Evolutionary conservation across 1,140 invertebrate genomes (phyloP), one percentile per base, ranked within the genome.

Genomic region (Argopecten irradians): DNA sequence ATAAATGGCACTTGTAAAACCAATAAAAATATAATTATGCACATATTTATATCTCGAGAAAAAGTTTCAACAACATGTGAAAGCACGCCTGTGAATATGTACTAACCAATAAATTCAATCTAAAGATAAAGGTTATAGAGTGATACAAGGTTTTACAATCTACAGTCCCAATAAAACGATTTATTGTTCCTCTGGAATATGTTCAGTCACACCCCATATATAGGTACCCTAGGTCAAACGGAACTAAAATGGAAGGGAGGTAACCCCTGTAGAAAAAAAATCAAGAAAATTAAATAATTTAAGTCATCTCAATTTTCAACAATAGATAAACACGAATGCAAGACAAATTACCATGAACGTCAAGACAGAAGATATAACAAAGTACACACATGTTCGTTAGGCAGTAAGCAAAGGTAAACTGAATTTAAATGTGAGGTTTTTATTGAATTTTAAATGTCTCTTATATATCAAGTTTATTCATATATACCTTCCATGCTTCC

Each of bases 1-100:
- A 28, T 71, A 71, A 71, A 11, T 28, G n/a, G 22, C 55, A 71
- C 55, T 71, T 71, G 55, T 71, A 71, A 28, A n/a, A 28, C 28
- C 55, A 71, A 71, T 71, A 71, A 71, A 71, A 28, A 71, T 28
- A 28, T 71, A 71, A 71, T 71, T 71, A 71, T 71, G 55, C 55
- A 71, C 55, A 71, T 71, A 71, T 71, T 71, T 71, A 71, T 28
- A 3, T n/a, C 22, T 28, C 28, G 55, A 71, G 55, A 71, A 71
- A n/a, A 71, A 11, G n/a, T n/a, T 71, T 71, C 55, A 71, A n/a
- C 22, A 71, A n/a, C 55, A 71, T 71, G 55, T 71, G n/a, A 71
- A 71, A 28, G n/a, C 55, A 71, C 55, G 55, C 28, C 5, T 16
- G 28, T 71, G n/a, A n/a, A 71, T 71, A 28, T 3, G 22, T 11